Percentiles rank a stretch among this genome's conserved stretches.
These are phyloP conservation scores for Drosophila emarginata DNA, from an alignment of 2,888 invertebrate species.

Conservation along the genomic window DNA sequence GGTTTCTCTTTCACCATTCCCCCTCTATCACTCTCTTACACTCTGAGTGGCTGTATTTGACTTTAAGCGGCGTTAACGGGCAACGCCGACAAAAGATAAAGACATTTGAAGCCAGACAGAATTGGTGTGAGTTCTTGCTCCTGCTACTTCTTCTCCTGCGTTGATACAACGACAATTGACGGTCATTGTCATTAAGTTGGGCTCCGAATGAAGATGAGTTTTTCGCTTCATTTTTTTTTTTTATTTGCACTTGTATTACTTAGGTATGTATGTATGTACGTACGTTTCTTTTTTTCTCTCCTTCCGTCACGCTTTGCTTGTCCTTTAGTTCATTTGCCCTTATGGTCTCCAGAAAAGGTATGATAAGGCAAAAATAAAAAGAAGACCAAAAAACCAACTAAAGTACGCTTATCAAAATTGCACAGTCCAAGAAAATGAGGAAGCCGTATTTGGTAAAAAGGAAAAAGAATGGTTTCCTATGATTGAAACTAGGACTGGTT, in stretches of 20 bases:
- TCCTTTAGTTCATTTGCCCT: slow-evolving; percentile 46
- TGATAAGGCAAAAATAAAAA: slow-evolving; percentile 6
- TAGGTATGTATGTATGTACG: slow-evolving; percentile 24
- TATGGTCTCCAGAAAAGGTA: slow-evolving; percentile 11
- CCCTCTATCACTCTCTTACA: background rate
- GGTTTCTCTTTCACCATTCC: background rate
- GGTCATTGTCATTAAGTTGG: slow-evolving; percentile 73
- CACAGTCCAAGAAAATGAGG: slow-evolving; percentile 8
- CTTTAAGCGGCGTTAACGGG: slow-evolving; percentile 71
- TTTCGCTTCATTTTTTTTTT: slow-evolving; percentile 33
- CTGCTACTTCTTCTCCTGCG: slow-evolving; percentile 25
- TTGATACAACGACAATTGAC: slow-evolving; percentile 62
- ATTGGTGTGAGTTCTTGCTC: slow-evolving; percentile 12
- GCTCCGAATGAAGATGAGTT: slow-evolving; percentile 68
- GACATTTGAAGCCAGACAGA: slow-evolving; percentile 67
- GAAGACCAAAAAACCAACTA: slow-evolving; percentile 1
- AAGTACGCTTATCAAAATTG: slow-evolving; percentile 16
- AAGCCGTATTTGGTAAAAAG: slow-evolving; percentile 1
- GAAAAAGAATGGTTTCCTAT: background rate
- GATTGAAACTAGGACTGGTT: background rate
- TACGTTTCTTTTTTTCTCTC: slow-evolving; percentile 21
- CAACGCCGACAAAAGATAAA: slow-evolving; percentile 61
- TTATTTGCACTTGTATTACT: slow-evolving; percentile 45
- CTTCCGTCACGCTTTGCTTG: slow-evolving; percentile 50
- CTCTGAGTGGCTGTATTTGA: slow-evolving; percentile 71